Base-by-base conservation (phyloP, 2,797 vertebrate species). In the Ctenopoma kingsleyae region DNA sequence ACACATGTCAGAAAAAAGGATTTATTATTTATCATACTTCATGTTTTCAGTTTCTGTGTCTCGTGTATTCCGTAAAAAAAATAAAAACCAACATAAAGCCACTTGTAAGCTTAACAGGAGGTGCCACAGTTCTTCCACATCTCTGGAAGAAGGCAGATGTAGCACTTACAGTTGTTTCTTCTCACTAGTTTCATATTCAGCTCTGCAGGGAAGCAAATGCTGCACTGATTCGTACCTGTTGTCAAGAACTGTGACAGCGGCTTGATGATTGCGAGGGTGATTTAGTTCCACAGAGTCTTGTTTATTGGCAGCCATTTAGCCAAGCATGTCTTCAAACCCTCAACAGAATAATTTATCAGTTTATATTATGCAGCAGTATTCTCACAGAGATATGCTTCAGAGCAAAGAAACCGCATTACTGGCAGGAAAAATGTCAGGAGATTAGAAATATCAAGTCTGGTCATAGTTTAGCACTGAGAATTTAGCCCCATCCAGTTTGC, bases 221-320 rank as follows among this genome's bases (percentile, higher is more conserved):
- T 43, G 53, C 19, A n/a, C 63, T 65, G 76, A 77, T 65, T 80
- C 41, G 1, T 60, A 83, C 77, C 73, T 71, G 75, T 83, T 70
- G 74, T 80, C 66, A 58, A 80, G 72, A 59, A 65, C 63, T 68
- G 73, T 81, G 74, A 78, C 80, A 76, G 80, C 76, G 71, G 78
- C 60, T 32, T 65, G 50, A 78, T 67, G 67, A 84, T 70, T 74
- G 80, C 35, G 23, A 84, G 35, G 53, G 73, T 80, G 81, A 85
- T 81, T 85, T 74, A 69, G 59, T 71, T 81, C 76, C 64, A 40
- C 66, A 63, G 76, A 74, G 44, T 80, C 77, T 86, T 78, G 75
- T 82, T 84, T 86, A 81, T 82, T 78, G 76, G 58, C 67, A 83
- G 76, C 78, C 51, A 81, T 84, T 87, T 83, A 85, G 75, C 76